phyloP scores from a whole-genome alignment of 2,113 vertebrate genomes.

The Azemiops feae region DNA sequence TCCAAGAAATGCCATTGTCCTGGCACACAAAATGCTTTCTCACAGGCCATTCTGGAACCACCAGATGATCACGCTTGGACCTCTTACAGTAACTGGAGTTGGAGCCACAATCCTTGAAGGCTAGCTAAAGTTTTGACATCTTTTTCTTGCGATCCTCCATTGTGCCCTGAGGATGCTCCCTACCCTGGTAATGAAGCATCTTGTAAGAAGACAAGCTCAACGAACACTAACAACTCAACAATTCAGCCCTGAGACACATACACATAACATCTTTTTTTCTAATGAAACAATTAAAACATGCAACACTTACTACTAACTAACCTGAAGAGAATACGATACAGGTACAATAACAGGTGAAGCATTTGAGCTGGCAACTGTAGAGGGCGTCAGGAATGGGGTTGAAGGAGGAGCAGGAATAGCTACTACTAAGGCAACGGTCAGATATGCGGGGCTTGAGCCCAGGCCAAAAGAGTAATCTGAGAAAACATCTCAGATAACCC shows the following conservation, averaged over 20 bases:
- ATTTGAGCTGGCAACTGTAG: neutral
- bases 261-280: neutral
- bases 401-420: neutral
- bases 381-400: neutral
- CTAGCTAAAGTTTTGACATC: neutral
- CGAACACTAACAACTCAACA: neutral
- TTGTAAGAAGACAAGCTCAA: neutral
- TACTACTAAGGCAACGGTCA: neutral
- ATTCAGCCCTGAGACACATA: neutral
- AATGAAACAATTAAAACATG: fast-evolving
- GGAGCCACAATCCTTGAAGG: neutral
- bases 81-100: neutral
- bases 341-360: neutral
- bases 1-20: too few species aligned
- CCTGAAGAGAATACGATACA: conserved; percentile 9
- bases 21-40: neutral
- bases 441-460: neutral
- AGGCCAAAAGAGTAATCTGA: neutral
- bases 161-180: neutral
- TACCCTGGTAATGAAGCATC: neutral
- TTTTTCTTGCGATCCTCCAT: neutral
- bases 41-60: neutral
- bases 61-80: neutral
- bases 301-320: conserved; percentile 1
- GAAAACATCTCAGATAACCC: neutral